Evolutionary conservation across 2,797 vertebrate species (phyloP).

Genomic region (Falco concolor): DNA sequence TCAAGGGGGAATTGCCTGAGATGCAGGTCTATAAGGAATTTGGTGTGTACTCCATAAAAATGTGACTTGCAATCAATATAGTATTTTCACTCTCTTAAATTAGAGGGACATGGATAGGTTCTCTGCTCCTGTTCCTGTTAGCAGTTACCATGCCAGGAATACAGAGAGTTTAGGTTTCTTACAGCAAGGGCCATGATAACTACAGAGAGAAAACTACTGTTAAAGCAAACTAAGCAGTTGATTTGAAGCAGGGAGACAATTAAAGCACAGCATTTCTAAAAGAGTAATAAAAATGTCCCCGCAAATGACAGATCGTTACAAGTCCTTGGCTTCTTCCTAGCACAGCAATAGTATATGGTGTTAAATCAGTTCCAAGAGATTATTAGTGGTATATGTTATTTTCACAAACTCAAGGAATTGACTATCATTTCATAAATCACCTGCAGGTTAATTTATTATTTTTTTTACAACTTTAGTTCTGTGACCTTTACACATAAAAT

Average conservation of each 20-base stretch:
- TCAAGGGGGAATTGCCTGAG: background rate
- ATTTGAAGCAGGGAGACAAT: constrained; percentile 61
- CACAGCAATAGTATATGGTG: constrained; percentile 11
- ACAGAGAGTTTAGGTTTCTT: background rate
- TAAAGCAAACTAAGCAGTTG: constrained; percentile 35
- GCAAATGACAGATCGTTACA: constrained; percentile 56
- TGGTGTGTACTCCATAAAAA: constrained; percentile 6
- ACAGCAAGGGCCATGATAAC: background rate
- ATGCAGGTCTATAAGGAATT: background rate
- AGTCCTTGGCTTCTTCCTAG: constrained; percentile 61
- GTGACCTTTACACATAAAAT: background rate
- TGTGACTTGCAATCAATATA: constrained; percentile 7
- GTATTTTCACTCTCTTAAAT: constrained; percentile 18
- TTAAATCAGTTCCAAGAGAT: constrained; percentile 61
- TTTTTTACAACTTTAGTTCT: background rate
- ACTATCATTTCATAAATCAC: constrained; percentile 46
- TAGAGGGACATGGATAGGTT: background rate
- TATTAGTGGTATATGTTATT: constrained; percentile 55
- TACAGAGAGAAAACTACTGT: background rate
- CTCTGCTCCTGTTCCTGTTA: background rate
- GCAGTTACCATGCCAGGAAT: background rate
- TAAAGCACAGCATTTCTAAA: constrained; percentile 60
- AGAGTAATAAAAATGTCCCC: constrained; percentile 66
- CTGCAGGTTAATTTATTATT: background rate
- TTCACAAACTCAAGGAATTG: constrained; percentile 30